A percentile compares a stretch with the other conserved stretches of the same genome.
These are phyloP conservation scores for Mormoops blainvillei DNA, from an alignment of 2,113 vertebrate species.

Conservation along the genomic window DNA sequence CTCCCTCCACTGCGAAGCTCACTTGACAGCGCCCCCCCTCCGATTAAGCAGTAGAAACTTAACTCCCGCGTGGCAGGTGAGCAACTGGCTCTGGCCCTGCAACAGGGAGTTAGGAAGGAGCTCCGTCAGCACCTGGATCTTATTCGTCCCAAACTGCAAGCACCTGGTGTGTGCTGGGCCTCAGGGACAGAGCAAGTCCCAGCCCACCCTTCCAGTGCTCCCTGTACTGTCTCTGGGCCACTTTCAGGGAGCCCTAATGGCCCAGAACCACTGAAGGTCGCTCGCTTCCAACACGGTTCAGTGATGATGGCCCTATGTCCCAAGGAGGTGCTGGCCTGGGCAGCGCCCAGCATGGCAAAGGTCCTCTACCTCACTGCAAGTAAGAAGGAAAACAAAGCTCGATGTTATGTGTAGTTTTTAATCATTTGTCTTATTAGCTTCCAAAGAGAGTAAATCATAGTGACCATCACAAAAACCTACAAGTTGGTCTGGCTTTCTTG, in stretches of 20 bases:
- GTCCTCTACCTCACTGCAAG: background rate
- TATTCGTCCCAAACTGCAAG: rapidly evolving
- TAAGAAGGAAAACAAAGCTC: background rate
- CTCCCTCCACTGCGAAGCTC: too few relatives aligned
- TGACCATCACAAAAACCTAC: background rate
- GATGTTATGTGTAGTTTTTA: background rate
- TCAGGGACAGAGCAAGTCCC: too few relatives aligned
- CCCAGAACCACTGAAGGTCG: background rate
- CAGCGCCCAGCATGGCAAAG: background rate
- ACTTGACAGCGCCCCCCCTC: rapidly evolving
- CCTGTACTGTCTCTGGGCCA: background rate
- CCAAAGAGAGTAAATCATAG: background rate
- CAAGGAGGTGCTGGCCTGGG: background rate
- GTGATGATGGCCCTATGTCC: background rate
- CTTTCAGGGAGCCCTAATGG: background rate
- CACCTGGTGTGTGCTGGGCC: too few relatives aligned
- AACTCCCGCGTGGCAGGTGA: rapidly evolving
- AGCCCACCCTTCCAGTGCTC: background rate
- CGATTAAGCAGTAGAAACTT: background rate
- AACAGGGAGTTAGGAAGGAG: background rate
- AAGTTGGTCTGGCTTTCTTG: background rate
- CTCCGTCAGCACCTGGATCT: background rate
- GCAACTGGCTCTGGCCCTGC: background rate
- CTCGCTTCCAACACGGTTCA: background rate
- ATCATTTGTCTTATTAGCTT: background rate